Conservation (phyloP, 1,140 invertebrate species). For the Tenebrio molitor region DNA sequence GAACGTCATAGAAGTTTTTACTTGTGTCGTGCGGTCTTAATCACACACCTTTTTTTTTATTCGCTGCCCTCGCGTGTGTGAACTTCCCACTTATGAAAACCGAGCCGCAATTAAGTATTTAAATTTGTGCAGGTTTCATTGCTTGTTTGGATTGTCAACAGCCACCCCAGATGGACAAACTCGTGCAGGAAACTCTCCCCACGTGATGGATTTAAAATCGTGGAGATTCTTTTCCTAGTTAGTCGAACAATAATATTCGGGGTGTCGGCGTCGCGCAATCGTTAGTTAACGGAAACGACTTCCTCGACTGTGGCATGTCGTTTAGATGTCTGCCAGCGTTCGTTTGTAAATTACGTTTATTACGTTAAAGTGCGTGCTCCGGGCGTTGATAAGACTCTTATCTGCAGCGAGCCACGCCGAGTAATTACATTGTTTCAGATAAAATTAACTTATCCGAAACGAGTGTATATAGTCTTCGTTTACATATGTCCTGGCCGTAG, state of each 20-base stretch:
- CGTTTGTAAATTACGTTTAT: slow-evolving; percentile 60
- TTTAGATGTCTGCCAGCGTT: slow-evolving; percentile 54
- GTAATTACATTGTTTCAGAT: slow-evolving; percentile 59
- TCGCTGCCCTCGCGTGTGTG: no score
- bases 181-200: no score
- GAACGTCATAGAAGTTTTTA: no score
- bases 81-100: no score
- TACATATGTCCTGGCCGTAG: slow-evolving; percentile 43
- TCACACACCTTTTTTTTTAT: no score
- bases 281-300: slow-evolving; percentile 40
- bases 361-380: slow-evolving; percentile 59
- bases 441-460: slow-evolving; percentile 60
- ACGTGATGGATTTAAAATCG: neutral
- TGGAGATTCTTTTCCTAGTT: neutral
- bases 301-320: slow-evolving; percentile 46
- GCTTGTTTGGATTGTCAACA: no score
- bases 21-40: no score
- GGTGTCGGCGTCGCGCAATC: slow-evolving; percentile 13
- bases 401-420: slow-evolving; percentile 48
- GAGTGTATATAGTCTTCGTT: slow-evolving; percentile 51
- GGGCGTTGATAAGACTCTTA: slow-evolving; percentile 56
- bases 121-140: no score
- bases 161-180: no score
- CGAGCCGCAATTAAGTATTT: no score
- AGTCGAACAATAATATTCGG: slow-evolving; percentile 14